Conservation (phyloP, 2,113 vertebrate genomes). For the Callaeas wilsoni region DNA sequence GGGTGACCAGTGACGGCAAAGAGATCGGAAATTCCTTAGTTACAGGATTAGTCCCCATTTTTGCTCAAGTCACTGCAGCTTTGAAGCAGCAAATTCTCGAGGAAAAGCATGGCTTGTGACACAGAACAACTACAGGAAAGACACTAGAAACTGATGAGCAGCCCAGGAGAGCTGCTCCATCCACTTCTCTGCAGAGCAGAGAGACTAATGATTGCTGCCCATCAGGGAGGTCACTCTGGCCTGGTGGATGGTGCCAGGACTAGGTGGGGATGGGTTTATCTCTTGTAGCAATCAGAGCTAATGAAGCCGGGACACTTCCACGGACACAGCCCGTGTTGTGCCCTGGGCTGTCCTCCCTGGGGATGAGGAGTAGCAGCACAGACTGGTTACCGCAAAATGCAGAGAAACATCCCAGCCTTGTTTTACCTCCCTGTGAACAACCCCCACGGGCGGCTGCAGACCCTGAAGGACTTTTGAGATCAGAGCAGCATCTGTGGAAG, state of each 20-base stretch:
- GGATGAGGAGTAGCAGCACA: background rate
- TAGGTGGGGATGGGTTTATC: background rate
- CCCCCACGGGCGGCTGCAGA: fast-evolving
- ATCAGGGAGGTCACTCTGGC: background rate
- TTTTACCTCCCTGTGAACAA: background rate
- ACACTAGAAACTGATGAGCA: background rate
- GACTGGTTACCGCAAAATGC: too few relatives aligned
- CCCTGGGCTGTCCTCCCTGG: background rate
- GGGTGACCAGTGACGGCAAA: background rate
- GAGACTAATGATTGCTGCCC: background rate
- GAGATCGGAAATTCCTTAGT: background rate
- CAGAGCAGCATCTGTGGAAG: background rate
- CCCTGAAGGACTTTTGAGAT: background rate
- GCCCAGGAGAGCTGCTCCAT: background rate
- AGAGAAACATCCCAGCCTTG: background rate
- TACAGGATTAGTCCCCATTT: background rate
- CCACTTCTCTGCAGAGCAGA: background rate
- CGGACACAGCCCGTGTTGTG: background rate
- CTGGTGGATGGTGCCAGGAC: background rate
- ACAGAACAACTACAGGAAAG: background rate
- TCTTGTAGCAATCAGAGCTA: background rate
- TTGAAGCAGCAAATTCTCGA: background rate
- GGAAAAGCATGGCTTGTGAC: background rate
- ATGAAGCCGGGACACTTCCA: background rate
- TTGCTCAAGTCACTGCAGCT: background rate